phyloP scores from a whole-genome alignment of 1,140 invertebrate species.

The Nixonia krombeini region DNA sequence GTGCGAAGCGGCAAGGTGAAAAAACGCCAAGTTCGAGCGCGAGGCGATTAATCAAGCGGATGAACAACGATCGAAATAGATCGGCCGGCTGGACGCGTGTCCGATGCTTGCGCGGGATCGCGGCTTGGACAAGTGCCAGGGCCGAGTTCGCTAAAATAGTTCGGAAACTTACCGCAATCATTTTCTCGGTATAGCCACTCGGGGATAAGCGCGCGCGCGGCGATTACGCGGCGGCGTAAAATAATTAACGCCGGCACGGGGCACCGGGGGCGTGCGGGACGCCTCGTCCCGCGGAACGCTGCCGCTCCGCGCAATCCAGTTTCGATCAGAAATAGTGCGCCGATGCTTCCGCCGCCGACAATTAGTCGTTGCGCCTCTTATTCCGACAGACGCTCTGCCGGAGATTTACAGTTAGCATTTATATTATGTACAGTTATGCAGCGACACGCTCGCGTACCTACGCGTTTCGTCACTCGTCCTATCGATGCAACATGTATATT shows the following conservation, averaged over 20 bases:
- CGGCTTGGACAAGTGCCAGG: slow-evolving; percentile 27
- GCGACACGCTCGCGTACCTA: slow-evolving; percentile 26
- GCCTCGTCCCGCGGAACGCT: no score
- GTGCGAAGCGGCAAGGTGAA: background rate
- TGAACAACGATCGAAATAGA: slow-evolving; percentile 30
- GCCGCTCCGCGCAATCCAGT: no score
- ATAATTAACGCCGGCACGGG: no score
- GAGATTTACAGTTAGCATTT: slow-evolving; percentile 46
- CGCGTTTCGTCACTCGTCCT: slow-evolving; percentile 18
- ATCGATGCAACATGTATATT: no score
- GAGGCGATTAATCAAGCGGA: slow-evolving; percentile 22
- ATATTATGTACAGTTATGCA: slow-evolving; percentile 44
- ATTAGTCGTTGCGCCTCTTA: slow-evolving; percentile 38
- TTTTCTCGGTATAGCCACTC: slow-evolving; percentile 13
- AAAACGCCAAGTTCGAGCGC: slow-evolving; percentile 8
- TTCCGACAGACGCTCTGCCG: slow-evolving; percentile 22
- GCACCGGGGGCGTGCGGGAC: no score
- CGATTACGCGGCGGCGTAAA: no score
- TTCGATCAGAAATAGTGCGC: background rate
- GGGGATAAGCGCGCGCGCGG: no score
- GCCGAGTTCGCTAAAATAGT: slow-evolving; percentile 29
- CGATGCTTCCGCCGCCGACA: slow-evolving; percentile 13
- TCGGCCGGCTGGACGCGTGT: slow-evolving; percentile 18
- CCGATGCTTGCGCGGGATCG: no score
- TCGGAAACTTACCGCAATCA: slow-evolving; percentile 25